These are phyloP conservation scores for Lasioglossum lativentre DNA, from an alignment of 2,888 invertebrate species.

Conservation along the genomic window DNA sequence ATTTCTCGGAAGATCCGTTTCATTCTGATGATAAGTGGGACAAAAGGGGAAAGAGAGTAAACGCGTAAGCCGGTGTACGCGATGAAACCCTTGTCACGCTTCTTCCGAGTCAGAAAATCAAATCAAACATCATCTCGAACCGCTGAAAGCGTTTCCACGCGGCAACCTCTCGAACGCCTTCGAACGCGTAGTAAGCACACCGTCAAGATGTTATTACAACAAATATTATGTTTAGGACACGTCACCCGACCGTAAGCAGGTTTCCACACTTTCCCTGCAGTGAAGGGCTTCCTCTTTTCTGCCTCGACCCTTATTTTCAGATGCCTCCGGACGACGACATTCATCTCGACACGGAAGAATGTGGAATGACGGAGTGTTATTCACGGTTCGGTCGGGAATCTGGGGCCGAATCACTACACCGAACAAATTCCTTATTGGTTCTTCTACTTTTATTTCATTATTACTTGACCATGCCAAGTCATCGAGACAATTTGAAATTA, in stretches of 20 bases:
- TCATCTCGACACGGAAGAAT: constrained; percentile 17
- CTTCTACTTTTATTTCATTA: neutral
- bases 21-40: neutral
- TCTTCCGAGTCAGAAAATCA: constrained; percentile 67
- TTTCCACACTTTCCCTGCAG: constrained; percentile 27
- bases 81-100: constrained; percentile 67
- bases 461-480: neutral
- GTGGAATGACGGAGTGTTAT: neutral
- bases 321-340: neutral
- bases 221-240: constrained; percentile 69
- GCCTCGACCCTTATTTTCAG: constrained; percentile 19
- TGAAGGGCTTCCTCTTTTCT: constrained; percentile 6
- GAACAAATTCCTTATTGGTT: neutral
- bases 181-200: constrained; percentile 49
- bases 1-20: constrained; percentile 44
- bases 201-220: constrained; percentile 70
- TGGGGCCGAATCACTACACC: neutral
- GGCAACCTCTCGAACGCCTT: constrained; percentile 51
- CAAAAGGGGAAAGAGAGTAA: neutral
- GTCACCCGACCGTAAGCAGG: constrained; percentile 31
- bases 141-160: constrained; percentile 61
- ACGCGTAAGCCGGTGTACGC: constrained; percentile 35
- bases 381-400: neutral
- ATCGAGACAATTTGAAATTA: neutral
- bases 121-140: constrained; percentile 65